Conservation (phyloP, 92 coral and sea anemone genomes). For the Palythoa grandis region DNA sequence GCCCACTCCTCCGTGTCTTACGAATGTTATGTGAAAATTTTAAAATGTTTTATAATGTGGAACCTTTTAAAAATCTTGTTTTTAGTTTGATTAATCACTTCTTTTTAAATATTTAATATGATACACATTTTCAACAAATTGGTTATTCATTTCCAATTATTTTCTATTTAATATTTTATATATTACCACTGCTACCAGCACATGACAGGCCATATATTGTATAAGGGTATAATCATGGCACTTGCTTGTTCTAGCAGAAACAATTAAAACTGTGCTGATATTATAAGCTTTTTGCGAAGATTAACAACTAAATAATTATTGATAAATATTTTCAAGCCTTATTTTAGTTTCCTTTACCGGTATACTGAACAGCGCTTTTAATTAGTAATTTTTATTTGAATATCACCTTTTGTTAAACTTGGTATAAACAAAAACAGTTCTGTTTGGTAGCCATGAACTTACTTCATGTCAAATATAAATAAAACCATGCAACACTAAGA, state of each 20-base stretch:
- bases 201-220: background rate
- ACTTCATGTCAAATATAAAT: no score
- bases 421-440: no score
- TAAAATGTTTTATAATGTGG: background rate
- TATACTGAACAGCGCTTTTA: background rate
- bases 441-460: no score
- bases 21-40: no score
- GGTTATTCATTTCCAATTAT: background rate
- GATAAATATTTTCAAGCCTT: no score
- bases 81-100: background rate
- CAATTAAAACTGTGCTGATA: background rate
- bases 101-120: background rate
- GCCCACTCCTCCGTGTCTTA: no score
- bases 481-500: no score
- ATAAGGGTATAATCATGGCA: background rate
- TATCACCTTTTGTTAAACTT: background rate
- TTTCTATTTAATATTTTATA: background rate
- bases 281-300: background rate
- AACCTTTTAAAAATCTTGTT: background rate
- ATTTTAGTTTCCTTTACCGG: background rate
- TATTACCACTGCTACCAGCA: background rate
- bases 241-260: background rate
- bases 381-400: background rate
- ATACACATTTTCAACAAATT: background rate
- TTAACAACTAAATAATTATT: background rate